phyloP scores from a whole-genome alignment of 2,888 invertebrate species.

The Agrypnus murinus region DNA sequence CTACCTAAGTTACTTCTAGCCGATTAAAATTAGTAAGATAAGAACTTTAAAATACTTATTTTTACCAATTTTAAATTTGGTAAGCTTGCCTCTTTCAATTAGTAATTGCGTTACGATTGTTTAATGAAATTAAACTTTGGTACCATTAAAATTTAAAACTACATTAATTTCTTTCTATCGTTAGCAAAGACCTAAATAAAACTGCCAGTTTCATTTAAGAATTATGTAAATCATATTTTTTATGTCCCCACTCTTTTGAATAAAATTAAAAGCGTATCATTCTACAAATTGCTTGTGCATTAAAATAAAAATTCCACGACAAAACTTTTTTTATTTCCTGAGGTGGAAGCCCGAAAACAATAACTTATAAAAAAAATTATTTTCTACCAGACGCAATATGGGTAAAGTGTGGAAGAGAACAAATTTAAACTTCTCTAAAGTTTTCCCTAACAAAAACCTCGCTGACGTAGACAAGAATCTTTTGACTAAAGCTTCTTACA shows the following conservation, averaged over 20 bases:
- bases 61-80: too few relatives aligned
- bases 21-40: too few relatives aligned
- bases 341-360: slow-evolving; percentile 17
- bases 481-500: slow-evolving; percentile 31
- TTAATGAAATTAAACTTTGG: too few relatives aligned
- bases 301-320: neutral
- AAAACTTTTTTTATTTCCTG: slow-evolving; percentile 12
- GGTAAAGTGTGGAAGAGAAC: slow-evolving; percentile 13
- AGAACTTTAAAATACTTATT: too few relatives aligned
- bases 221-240: neutral
- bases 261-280: too few relatives aligned
- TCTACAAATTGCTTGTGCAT: neutral
- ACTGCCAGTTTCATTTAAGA: neutral
- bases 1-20: too few relatives aligned
- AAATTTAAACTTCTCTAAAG: slow-evolving; percentile 30
- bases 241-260: neutral
- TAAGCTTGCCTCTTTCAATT: too few relatives aligned
- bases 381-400: slow-evolving; percentile 27
- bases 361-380: slow-evolving; percentile 25
- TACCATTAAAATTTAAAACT: too few relatives aligned
- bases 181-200: too few relatives aligned
- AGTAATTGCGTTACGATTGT: too few relatives aligned
- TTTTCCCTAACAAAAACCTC: slow-evolving; percentile 29
- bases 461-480: slow-evolving; percentile 36
- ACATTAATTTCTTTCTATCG: too few relatives aligned